Base-by-base conservation (phyloP, 2,113 vertebrate genomes). In the Malurus cyaneus region DNA sequence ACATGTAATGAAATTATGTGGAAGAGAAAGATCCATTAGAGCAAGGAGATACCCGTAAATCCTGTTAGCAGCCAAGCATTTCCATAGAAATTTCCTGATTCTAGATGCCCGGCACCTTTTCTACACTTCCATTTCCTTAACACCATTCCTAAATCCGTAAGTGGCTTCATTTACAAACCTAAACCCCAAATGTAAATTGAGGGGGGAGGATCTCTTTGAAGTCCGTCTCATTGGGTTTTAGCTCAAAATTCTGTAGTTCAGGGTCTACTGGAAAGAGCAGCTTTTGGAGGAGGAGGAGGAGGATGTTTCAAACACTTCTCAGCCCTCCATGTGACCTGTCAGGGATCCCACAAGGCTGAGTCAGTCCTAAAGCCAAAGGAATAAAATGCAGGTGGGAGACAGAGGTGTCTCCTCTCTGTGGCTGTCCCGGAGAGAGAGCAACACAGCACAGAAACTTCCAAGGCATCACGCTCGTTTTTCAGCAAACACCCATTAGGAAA, bases 1-100 rank as follows among this genome's bases (percentile, higher is more conserved):
- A 85, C 18, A 5, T 39, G 60, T 94, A 94, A 95, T 90, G 79
- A 67, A 90, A 93, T 96, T 88, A 94, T 8, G 36, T 93, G 88
- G 88, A 85, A 95, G 71, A 93, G 65, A 56, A 89, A 42, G 85
- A 59, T 90, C 77, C 77, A 93, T 94, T 83, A 77, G 28, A 56
- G 64, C 71, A 18, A 46, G 67, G 57, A 88, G 82, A 56, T 52
- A 50, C 56, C 72, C 0, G 1, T 80, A 94, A 95, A 95, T 94
- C 67, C 90, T 80, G 76, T 95, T 93, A 91, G 60, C 4, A 1
- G 62, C 62, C 47, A 29, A 59, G 52, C 70, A 91, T 69, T 67
- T 81, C 86, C 80, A 65, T 61, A 24, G 66, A 82, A 85, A 85
- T 77, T 24, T 59, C 44, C 67, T 70, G 39, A 78, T 60, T 54